Percentiles rank a stretch among this genome's conserved stretches.
phyloP scores from a whole-genome alignment of 2,888 invertebrate genomes.

The Epistrophella euchroma region DNA sequence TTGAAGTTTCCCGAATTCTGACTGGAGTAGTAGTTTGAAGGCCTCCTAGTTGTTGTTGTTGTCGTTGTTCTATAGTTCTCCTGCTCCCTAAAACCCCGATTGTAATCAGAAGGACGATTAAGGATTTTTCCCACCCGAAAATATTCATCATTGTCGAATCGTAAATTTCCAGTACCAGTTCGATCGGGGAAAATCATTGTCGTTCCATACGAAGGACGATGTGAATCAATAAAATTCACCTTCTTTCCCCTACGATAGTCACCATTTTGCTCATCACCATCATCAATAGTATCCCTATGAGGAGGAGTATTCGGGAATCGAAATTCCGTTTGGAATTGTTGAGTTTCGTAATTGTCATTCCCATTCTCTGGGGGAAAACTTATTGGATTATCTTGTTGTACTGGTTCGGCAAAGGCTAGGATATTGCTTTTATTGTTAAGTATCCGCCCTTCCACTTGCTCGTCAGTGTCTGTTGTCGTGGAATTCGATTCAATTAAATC shows the following conservation, averaged over 20 bases:
- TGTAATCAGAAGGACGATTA: slow-evolving; percentile 79
- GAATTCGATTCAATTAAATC: slow-evolving; percentile 78
- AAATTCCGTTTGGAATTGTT: slow-evolving; percentile 68
- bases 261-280: slow-evolving; percentile 38
- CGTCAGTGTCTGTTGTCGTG: slow-evolving; percentile 45
- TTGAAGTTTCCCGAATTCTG: not conserved
- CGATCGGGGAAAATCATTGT: slow-evolving; percentile 85
- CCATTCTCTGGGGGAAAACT: slow-evolving; percentile 56
- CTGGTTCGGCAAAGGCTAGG: slow-evolving; percentile 54
- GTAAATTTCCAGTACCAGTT: slow-evolving; percentile 85
- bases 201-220: slow-evolving; percentile 74
- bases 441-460: slow-evolving; percentile 53
- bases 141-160: slow-evolving; percentile 82
- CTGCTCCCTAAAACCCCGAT: slow-evolving; percentile 76
- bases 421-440: slow-evolving; percentile 72
- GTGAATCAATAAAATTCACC: slow-evolving; percentile 77
- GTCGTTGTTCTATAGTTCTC: slow-evolving; percentile 65
- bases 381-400: slow-evolving; percentile 57
- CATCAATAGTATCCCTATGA: slow-evolving; percentile 36
- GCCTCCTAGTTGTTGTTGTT: slow-evolving; percentile 76
- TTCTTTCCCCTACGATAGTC: slow-evolving; percentile 76
- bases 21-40: slow-evolving; percentile 62
- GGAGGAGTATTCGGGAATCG: slow-evolving; percentile 62
- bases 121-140: slow-evolving; percentile 81
- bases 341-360: slow-evolving; percentile 61